phyloP scores from a whole-genome alignment of 2,888 invertebrate genomes.

The Chloroclystis v-ata region DNA sequence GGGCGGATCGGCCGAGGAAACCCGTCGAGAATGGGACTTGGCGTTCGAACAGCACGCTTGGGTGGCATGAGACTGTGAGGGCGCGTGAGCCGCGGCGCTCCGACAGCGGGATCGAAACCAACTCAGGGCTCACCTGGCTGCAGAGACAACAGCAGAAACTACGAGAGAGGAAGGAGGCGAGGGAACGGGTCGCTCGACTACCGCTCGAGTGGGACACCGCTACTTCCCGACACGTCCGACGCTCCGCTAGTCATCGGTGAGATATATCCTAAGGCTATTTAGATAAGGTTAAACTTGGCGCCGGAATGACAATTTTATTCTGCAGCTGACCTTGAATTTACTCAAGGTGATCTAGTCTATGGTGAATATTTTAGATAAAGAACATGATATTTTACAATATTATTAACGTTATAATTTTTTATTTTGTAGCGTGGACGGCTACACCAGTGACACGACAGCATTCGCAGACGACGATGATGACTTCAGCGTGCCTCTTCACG shows the following conservation, averaged over 20 bases:
- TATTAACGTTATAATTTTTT: background rate
- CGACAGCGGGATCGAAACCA: constrained; percentile 56
- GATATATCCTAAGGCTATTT: constrained; percentile 1
- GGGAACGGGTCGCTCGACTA: constrained; percentile 84
- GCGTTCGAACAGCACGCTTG: constrained; percentile 63
- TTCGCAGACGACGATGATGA: constrained; percentile 87
- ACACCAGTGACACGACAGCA: constrained; percentile 87
- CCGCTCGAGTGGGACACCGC: constrained; percentile 81
- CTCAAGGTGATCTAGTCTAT: no score
- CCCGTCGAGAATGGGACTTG: constrained; percentile 59
- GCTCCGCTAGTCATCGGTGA: constrained; percentile 74
- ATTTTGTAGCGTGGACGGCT: constrained; percentile 81
- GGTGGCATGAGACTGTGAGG: constrained; percentile 61
- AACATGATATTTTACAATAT: background rate
- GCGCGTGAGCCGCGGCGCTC: constrained; percentile 62
- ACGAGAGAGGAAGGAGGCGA: constrained; percentile 85
- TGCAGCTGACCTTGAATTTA: background rate
- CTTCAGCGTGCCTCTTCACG: constrained; percentile 83
- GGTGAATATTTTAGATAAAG: background rate
- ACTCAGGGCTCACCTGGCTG: constrained; percentile 85
- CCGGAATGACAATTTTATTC: background rate
- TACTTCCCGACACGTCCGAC: constrained; percentile 66
- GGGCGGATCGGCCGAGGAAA: constrained; percentile 61
- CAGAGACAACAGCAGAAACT: constrained; percentile 90
- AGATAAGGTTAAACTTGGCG: background rate